Base-by-base conservation (phyloP, 2,113 vertebrate species). In the Catagonus wagneri region DNA sequence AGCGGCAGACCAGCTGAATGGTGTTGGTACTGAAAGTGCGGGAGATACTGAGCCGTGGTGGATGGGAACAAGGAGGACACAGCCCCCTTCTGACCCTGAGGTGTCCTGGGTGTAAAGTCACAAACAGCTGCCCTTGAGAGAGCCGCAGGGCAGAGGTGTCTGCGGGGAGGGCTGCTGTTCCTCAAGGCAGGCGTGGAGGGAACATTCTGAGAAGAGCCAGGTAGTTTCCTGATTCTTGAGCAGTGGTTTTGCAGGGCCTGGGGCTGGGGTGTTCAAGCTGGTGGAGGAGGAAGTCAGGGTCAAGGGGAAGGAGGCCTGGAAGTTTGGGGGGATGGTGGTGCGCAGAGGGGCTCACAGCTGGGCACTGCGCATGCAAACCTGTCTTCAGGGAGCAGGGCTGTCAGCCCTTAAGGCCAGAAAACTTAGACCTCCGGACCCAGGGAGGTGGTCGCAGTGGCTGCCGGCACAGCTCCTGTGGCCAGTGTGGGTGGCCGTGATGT, bases 281-380 rank as follows among this genome's bases (percentile, higher is more conserved):
- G 76, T 34, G 32, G n/a, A 79, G 52, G 52, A 79, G 34, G 29
- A 44, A 86, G 25, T 39, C 34, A 34, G 44, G 32, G 39, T 71
- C 19, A 25, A 83, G 20, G 27, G 34, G 39, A 52, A 39, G 19
- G 74, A 69, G 69, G n/a, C 27, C 32, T 17, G 0, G 22, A 68
- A 54, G 2, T 2, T 34, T 2, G 25, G 58, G 39, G n/a, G 32
- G 22, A 15, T 60, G 52, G 25, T 4, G 13, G 22, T 25, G 0
- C 15, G 27, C 14, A 16, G 39, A 32, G 0, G 9, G n/a, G 1
- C 4, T 61, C 7, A 44, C 9, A 3, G 12, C 34, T 79, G 16
- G 56, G 3, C 50, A 3, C 6, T 34, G 13, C 15, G 65, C 25
- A 9, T 56, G 27, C 66, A 32, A 63, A 54, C 58, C 32, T 1